Conservation (phyloP, 1,140 invertebrate genomes). For the Pteromalus puparum region DNA sequence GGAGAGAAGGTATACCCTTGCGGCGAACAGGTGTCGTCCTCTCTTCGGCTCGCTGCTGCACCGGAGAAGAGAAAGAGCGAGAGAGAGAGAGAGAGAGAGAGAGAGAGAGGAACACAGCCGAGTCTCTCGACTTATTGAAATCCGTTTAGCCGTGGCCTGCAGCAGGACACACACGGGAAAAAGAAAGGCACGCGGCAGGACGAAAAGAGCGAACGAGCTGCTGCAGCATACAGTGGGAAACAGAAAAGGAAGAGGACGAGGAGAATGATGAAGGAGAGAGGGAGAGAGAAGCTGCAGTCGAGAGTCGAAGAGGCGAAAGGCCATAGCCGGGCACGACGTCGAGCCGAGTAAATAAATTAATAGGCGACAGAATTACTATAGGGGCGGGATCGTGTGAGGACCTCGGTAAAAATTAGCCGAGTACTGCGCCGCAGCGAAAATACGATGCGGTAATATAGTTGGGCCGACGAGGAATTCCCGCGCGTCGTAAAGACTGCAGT, state of each 20-base stretch:
- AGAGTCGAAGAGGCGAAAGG: background rate
- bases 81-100: constrained; percentile 5
- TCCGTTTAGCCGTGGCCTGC: constrained; percentile 59
- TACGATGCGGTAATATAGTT: constrained; percentile 27
- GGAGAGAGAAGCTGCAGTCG: background rate
- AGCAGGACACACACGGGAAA: constrained; percentile 5
- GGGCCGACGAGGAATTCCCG: constrained; percentile 15
- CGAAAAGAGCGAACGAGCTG: constrained; percentile 26
- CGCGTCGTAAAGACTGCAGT: background rate
- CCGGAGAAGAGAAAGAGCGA: background rate
- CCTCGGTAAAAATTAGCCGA: constrained; percentile 28
- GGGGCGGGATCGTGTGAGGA: background rate
- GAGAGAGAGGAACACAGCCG: constrained; percentile 14
- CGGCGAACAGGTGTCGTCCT: constrained; percentile 68
- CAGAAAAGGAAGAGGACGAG: constrained; percentile 47
- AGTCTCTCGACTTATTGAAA: constrained; percentile 62
- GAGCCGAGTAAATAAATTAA: constrained; percentile 49
- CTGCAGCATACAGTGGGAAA: constrained; percentile 38
- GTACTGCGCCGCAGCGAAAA: background rate
- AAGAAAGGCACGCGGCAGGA: constrained; percentile 40
- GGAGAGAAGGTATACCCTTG: constrained; percentile 55
- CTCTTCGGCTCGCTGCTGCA: constrained; percentile 57
- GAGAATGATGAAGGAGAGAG: constrained; percentile 24
- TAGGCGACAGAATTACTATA: constrained; percentile 40
- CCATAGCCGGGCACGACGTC: constrained; percentile 28